These are phyloP conservation scores for Thecophora atra DNA, from an alignment of 2,888 invertebrate species.

Conservation along the genomic window DNA sequence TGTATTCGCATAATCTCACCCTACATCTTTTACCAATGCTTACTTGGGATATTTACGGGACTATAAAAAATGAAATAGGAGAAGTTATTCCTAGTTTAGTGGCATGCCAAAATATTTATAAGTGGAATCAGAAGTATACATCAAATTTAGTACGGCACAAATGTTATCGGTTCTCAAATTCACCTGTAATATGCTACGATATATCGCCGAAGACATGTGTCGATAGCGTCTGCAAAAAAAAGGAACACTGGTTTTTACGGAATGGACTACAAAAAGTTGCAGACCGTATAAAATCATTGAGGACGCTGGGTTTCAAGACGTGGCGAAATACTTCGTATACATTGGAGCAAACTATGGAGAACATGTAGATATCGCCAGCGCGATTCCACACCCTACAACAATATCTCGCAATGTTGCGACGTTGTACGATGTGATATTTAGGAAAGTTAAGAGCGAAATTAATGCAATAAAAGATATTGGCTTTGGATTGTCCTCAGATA, in stretches of 20 bases:
- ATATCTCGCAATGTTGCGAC: too few relatives aligned
- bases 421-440: conserved; percentile 10
- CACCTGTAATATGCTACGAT: conserved; percentile 19
- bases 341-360: too few relatives aligned
- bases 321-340: too few relatives aligned
- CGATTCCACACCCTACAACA: too few relatives aligned
- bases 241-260: too few relatives aligned
- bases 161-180: conserved; percentile 28
- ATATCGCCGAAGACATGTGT: conserved; percentile 25
- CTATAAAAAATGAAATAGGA: conserved; percentile 10
- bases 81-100: not conserved
- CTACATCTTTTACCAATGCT: too few relatives aligned
- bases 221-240: conserved; percentile 34
- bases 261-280: conserved; percentile 32
- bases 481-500: conserved; percentile 37
- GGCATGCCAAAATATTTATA: conserved; percentile 16
- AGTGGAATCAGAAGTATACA: conserved; percentile 27
- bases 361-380: too few relatives aligned
- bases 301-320: conserved; percentile 36
- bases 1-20: too few relatives aligned
- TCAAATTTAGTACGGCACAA: conserved; percentile 42
- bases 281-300: conserved; percentile 37
- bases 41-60: not conserved
- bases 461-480: conserved; percentile 20
- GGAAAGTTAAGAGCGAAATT: conserved; percentile 33